A percentile compares a stretch with the other conserved stretches of the same genome.
Conservation (phyloP, 2,888 invertebrate genomes). For the Folsomia manolachei region DNA sequence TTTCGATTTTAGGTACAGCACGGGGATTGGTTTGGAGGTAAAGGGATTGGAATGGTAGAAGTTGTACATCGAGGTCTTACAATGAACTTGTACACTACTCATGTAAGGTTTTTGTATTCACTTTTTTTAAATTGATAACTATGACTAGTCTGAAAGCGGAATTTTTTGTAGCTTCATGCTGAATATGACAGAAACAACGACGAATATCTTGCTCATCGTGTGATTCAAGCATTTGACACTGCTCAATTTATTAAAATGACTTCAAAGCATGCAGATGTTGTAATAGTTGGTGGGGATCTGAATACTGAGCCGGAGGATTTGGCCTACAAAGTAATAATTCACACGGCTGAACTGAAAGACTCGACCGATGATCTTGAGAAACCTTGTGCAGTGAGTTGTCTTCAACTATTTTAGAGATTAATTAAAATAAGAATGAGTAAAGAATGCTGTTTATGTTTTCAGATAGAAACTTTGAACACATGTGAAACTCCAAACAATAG, state of each 20-base stretch:
- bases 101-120: conserved; percentile 64
- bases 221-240: conserved; percentile 89
- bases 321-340: conserved; percentile 65
- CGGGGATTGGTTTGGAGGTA: conserved; percentile 99
- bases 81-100: conserved; percentile 86
- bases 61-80: conserved; percentile 66
- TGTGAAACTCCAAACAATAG: conserved; percentile 77
- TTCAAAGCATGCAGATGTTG: conserved; percentile 71
- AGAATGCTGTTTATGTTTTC: conserved; percentile 1
- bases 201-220: conserved; percentile 82
- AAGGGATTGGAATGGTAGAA: conserved; percentile 82
- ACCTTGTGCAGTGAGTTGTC: conserved; percentile 20
- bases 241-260: conserved; percentile 91
- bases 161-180: conserved; percentile 77
- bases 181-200: conserved; percentile 82
- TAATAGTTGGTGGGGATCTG: conserved; percentile 88
- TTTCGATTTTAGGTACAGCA: conserved; percentile 66
- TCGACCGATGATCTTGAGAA: conserved; percentile 40
- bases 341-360: conserved; percentile 49
- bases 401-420: background rate
- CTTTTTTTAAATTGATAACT: background rate
- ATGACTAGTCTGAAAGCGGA: too few species aligned
- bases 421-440: background rate
- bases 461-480: conserved; percentile 61
- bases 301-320: conserved; percentile 87